Conservation (phyloP, 2,888 invertebrate species). For the Coenonympha arcania region DNA sequence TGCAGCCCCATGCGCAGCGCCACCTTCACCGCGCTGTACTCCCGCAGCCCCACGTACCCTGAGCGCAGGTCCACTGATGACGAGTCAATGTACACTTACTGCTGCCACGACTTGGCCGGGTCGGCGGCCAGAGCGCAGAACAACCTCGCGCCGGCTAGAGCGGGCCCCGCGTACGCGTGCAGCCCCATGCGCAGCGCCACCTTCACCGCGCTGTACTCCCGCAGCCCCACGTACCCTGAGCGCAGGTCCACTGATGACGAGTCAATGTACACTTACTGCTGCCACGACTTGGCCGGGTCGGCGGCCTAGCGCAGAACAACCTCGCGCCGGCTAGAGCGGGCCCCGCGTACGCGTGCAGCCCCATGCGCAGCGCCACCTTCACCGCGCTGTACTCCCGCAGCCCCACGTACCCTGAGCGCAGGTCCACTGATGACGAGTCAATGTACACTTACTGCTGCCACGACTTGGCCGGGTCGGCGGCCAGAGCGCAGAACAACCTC, state of each 20-base stretch:
- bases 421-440: constrained; percentile 90
- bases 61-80: constrained; percentile 92
- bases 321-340: constrained; percentile 80
- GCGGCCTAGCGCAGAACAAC: constrained; percentile 47
- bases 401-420: constrained; percentile 92
- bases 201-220: constrained; percentile 79
- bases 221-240: constrained; percentile 90
- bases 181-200: constrained; percentile 81
- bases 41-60: constrained; percentile 88
- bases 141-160: constrained; percentile 77
- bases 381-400: constrained; percentile 81
- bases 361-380: constrained; percentile 80
- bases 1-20: constrained; percentile 81
- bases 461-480: constrained; percentile 24
- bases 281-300: constrained; percentile 35
- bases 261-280: constrained; percentile 50
- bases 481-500: constrained; percentile 56
- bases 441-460: constrained; percentile 55
- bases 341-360: constrained; percentile 85
- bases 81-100: too few species aligned
- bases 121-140: constrained; percentile 46
- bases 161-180: constrained; percentile 86
- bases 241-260: constrained; percentile 92
- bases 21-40: constrained; percentile 81
- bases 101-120: constrained; percentile 35